Evolutionary conservation across 1,140 invertebrate genomes (phyloP), one percentile per base, ranked within the genome.

Genomic region (Drosophila ambigua): DNA sequence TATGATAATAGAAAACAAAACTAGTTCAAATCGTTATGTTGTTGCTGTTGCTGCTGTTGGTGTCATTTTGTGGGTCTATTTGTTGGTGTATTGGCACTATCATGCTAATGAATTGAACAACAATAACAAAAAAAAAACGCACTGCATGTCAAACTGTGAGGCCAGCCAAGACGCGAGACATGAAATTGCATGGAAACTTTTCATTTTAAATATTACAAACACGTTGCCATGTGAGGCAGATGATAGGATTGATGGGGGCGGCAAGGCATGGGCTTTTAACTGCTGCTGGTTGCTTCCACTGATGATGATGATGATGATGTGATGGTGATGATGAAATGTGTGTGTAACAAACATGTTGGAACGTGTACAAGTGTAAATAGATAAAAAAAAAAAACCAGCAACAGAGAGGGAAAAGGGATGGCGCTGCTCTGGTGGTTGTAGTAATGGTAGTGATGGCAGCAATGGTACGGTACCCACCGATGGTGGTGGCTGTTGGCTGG

Each of bases 301-400:
- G 52, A 23, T 57, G 62, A 4, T 58, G 54, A 26, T 66, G 57
- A 13, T 44, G 74, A 31, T 53, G 62, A 24, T 20, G 20, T 35
- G 78, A 48, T 68, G 61, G 7, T 50, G 50, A 51, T 67, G 82
- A 71, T 83, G 72, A 66, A 79, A 88, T 79, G 83, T 72, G 68
- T 84, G 71, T 69, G 77, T 77, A 77, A 64, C 73, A 77, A 78
- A 69, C 81, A 81, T 81, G 75, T 52, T 77, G 83, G 77, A 83
- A 87, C 83, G 83, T 87, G 79, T 87, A 88, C 83, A 87, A 87
- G 83, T 88, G 83, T 87, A 87, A 88, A 88, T 79, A 87, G 83
- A 87, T 87, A 83, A 88, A 78, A 72, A 83, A 51, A 52, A 20
- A 20, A 46, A 23, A 48, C 46, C 44, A 24, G 53, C 48, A 45